These are phyloP conservation scores for Mastacembelus armatus DNA, from an alignment of 2,797 vertebrate genomes.

Conservation along the genomic window DNA sequence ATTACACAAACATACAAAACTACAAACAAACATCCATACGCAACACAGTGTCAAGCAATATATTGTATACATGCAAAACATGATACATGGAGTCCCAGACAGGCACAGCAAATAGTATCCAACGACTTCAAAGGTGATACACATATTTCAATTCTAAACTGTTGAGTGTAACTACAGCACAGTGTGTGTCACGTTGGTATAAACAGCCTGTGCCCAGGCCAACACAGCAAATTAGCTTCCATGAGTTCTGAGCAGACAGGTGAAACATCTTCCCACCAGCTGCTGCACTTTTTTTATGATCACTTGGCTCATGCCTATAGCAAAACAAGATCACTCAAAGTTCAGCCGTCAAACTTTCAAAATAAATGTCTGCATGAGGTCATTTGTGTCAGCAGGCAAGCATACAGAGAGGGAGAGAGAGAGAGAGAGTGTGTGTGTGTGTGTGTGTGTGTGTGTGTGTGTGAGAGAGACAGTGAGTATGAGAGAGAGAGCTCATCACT, in stretches of 20 bases:
- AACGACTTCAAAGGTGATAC: conserved; percentile 22
- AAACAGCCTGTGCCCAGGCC: conserved; percentile 44
- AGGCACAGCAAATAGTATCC: neutral
- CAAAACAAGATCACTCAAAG: conserved; percentile 81
- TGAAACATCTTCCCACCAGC: conserved; percentile 73
- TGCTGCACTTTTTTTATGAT: conserved; percentile 73
- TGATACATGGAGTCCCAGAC: neutral
- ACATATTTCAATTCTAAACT: conserved; percentile 39
- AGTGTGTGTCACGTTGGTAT: conserved; percentile 30
- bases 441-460: conserved; percentile 16
- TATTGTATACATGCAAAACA: neutral
- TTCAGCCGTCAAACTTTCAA: conserved; percentile 82
- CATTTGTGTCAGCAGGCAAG: conserved; percentile 78
- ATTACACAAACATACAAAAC: conserved; percentile 32
- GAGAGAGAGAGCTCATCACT: conserved; percentile 69
- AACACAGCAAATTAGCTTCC: conserved; percentile 63
- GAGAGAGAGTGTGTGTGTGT: conserved; percentile 34
- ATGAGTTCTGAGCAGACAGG: conserved; percentile 64
- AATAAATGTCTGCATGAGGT: conserved; percentile 81
- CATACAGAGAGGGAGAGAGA: conserved; percentile 28
- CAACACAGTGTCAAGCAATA: neutral
- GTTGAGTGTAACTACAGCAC: conserved; percentile 18
- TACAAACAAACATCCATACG: conserved; percentile 4
- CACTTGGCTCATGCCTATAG: conserved; percentile 71
- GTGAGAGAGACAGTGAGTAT: conserved; percentile 2